These are phyloP conservation scores for Ailuropoda melanoleuca DNA, from an alignment of 2,113 vertebrate genomes.

Conservation along the genomic window DNA sequence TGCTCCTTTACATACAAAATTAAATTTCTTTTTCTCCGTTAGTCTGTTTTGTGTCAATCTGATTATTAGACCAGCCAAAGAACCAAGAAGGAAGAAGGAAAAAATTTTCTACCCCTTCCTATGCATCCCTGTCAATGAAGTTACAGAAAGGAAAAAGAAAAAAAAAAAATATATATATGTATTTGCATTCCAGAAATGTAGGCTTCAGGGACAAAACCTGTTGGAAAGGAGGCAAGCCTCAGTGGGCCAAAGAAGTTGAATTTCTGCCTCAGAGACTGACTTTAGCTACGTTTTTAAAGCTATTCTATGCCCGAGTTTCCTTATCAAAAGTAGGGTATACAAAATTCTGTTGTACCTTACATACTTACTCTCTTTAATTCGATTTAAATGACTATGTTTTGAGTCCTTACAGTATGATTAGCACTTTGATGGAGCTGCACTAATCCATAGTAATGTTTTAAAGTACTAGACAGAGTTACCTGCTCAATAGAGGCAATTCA, in stretches of 20 bases:
- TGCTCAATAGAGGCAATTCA: background rate
- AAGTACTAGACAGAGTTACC: constrained; percentile 21
- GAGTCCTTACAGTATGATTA: background rate
- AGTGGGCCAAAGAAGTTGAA: background rate
- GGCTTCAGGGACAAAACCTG: background rate
- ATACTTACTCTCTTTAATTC: background rate
- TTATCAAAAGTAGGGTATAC: background rate
- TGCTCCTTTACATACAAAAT: background rate
- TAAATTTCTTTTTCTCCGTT: background rate
- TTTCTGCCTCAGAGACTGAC: background rate
- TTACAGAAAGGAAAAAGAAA: background rate
- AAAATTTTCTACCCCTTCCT: background rate
- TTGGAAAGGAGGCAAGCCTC: background rate
- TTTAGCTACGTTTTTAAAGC: background rate
- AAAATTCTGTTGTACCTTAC: background rate
- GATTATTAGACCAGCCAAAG: background rate
- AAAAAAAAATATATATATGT: background rate
- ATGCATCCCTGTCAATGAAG: background rate
- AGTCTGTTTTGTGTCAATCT: background rate
- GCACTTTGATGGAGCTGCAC: background rate
- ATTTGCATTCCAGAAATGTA: background rate
- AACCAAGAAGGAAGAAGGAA: background rate
- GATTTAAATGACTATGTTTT: background rate
- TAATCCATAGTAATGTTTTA: constrained; percentile 21
- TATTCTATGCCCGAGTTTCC: background rate